phyloP scores from a whole-genome alignment of 2,113 vertebrate genomes.

The Rhinopomastus cyanomelas region DNA sequence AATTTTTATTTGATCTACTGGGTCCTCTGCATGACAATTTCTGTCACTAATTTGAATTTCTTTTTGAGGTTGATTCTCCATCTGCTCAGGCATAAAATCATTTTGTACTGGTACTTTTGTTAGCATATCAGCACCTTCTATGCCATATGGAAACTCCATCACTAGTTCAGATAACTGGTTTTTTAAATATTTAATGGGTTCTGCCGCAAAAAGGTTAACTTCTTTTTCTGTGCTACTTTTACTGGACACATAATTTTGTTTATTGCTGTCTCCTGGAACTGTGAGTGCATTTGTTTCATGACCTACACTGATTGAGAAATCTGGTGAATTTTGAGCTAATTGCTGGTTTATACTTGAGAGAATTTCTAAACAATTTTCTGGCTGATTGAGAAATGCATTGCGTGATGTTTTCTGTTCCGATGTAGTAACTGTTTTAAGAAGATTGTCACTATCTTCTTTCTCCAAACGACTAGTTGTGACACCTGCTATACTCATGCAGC shows the following conservation, averaged over 20 bases:
- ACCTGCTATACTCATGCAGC: not conserved
- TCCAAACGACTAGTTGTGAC: not conserved
- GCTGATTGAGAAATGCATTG: not conserved
- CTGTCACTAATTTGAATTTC: not conserved
- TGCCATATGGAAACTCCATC: constrained; percentile 77
- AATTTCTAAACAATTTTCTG: not conserved
- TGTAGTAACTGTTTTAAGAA: not conserved
- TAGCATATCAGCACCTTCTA: constrained; percentile 36
- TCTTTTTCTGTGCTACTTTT: not conserved
- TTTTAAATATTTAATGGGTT: constrained; percentile 12
- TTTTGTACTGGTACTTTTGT: not conserved
- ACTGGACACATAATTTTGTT: not conserved
- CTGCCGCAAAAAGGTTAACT: not conserved
- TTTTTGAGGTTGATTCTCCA: not conserved
- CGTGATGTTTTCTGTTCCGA: not conserved
- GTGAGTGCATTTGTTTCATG: not conserved
- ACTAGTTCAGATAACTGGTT: constrained; percentile 76
- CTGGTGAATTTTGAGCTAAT: not conserved
- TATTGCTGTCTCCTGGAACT: not conserved
- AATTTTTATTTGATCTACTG: constrained; percentile 49
- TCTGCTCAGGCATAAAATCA: not conserved
- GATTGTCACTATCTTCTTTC: not conserved
- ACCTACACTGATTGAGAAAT: not conserved
- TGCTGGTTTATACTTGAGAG: not conserved
- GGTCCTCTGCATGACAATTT: not conserved